A percentile compares a stretch with the other conserved stretches of the same genome.
These are phyloP conservation scores for Myopa testacea DNA, from an alignment of 2,888 invertebrate species.

Conservation along the genomic window DNA sequence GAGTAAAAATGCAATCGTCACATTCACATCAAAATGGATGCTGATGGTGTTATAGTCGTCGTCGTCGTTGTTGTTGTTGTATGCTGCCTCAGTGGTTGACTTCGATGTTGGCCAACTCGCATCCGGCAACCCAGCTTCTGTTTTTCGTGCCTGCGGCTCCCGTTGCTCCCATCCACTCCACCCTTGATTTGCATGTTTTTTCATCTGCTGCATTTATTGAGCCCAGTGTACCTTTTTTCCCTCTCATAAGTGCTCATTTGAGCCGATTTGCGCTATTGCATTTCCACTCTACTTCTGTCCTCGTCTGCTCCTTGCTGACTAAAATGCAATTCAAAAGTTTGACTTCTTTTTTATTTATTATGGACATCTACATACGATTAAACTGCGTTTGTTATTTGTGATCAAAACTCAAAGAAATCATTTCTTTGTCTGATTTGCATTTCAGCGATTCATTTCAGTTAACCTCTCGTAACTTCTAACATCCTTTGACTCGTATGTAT, in stretches of 20 bases:
- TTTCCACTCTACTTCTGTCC: background rate
- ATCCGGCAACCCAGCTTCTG: no score
- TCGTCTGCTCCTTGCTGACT: background rate
- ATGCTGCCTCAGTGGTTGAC: background rate
- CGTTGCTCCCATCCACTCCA: background rate
- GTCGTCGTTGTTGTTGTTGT: background rate
- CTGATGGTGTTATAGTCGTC: background rate
- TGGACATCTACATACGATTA: no score
- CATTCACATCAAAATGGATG: background rate
- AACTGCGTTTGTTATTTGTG: no score
- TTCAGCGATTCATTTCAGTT: background rate
- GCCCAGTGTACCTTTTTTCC: no score
- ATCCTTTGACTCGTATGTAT: background rate
- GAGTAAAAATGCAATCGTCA: background rate
- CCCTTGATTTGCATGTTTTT: no score
- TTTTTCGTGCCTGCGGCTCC: background rate
- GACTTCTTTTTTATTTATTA: no score
- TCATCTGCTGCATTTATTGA: no score
- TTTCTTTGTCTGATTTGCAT: background rate
- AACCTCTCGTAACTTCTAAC: background rate
- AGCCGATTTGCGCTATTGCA: background rate
- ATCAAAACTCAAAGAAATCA: background rate
- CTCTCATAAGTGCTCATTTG: background rate
- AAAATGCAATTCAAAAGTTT: no score
- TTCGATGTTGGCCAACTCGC: background rate